Evolutionary conservation across 2,888 invertebrate genomes (phyloP), one percentile per base, ranked within the genome.

Genomic region (Phrixothrix hirtus): DNA sequence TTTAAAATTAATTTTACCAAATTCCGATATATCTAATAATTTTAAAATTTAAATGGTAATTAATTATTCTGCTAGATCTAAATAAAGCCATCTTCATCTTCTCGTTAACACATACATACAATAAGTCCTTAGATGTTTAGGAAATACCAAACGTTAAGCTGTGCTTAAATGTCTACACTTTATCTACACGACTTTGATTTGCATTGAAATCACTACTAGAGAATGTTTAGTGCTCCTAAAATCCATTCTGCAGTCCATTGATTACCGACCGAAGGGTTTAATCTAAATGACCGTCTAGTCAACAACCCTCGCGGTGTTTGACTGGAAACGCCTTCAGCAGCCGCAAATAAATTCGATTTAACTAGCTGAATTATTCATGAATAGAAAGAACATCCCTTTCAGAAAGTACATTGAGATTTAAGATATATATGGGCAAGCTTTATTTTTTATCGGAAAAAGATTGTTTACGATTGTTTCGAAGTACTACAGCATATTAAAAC

Each of bases 271-370:
- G 27, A 49, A 31, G 37, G 49, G 49, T 39, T 49, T 49, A 49
- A 49, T 49, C 49, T 37, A 49, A 49, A 43, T 49, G 49, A 49
- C 42, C 43, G 49, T 42, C 49, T 49, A 42, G 43, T 49, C 49
- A 35, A 49, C 49, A 36, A 31, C 49, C 52, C 56, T 42, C 34
- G 36, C 52, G 52, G 52, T 48, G 46, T 50, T 51, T 51, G 41
- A 42, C 50, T 45, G 45, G 49, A 26, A 50, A 55, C 49, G 55
- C 50, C 50, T 41, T 32, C 45, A 36, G 49, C 42, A 41, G 34
- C 48, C 48, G 55, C 55, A 55, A 55, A 55, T 55, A 50, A 55
- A 55, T 49, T 55, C 41, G 45, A 50, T 49, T 55, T 55, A 45
- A 48, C 37, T 43, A 41, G 38, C 35, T 49, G 48, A 38, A 54